Percentiles rank a stretch among this genome's conserved stretches.
Conservation (phyloP, 1,140 invertebrate species). For the Drosophila bocki region DNA sequence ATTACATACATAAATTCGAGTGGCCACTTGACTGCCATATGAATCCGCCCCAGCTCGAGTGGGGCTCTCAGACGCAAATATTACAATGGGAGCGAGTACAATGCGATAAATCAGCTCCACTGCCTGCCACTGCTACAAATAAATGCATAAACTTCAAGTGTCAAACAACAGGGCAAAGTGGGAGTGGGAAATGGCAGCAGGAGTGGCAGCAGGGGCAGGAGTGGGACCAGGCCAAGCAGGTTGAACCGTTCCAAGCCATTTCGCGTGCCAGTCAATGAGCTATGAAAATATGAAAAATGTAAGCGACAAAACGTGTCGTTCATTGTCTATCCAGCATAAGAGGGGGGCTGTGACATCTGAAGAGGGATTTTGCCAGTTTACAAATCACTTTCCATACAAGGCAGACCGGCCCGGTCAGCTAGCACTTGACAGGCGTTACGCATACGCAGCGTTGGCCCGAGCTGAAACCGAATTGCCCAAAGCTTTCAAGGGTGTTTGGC, state of each 20-base stretch:
- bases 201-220: background rate
- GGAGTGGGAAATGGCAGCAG: slow-evolving; percentile 4
- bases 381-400: slow-evolving; percentile 33
- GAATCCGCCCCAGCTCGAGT: slow-evolving; percentile 52
- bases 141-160: slow-evolving; percentile 78
- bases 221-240: slow-evolving; percentile 20
- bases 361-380: slow-evolving; percentile 33
- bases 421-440: slow-evolving; percentile 43
- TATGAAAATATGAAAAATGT: slow-evolving; percentile 76
- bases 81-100: slow-evolving; percentile 66
- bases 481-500: slow-evolving; percentile 18
- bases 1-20: slow-evolving; percentile 66
- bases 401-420: slow-evolving; percentile 10
- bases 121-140: slow-evolving; percentile 66
- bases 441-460: slow-evolving; percentile 59
- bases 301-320: slow-evolving; percentile 35
- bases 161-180: slow-evolving; percentile 49
- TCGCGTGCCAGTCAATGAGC: slow-evolving; percentile 67
- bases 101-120: slow-evolving; percentile 73
- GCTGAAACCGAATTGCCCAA: slow-evolving; percentile 1
- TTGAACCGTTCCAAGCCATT: slow-evolving; percentile 67
- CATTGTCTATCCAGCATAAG: slow-evolving; percentile 32
- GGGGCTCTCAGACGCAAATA: slow-evolving; percentile 60
- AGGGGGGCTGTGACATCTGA: slow-evolving; percentile 12
- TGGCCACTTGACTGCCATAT: slow-evolving; percentile 61